Evolutionary conservation across 1,140 invertebrate genomes (phyloP), one percentile per base, ranked within the genome.

Genomic region (Drosophila simulans): DNA sequence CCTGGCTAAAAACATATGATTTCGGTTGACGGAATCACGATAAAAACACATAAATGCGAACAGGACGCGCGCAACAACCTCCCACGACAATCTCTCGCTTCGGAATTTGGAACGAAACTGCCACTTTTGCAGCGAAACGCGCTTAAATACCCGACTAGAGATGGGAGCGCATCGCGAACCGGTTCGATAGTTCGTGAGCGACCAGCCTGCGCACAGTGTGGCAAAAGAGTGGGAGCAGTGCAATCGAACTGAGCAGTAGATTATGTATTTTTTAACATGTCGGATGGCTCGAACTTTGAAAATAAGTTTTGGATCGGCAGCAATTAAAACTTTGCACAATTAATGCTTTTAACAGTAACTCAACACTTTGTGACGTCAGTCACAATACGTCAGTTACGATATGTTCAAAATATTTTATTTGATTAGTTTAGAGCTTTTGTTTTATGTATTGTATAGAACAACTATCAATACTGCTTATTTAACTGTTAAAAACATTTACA

Each of bases 1-100:
- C 22, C 57, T 55, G 25, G 37, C 22, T 59, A 34, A 42, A 56
- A 62, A 63, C 59, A 63, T 20, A 63, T 63, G 59, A 66, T 66
- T 66, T 37, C 25, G 57, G 22, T 35, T 43, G 31, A 37, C 59
- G 39, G 25, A 60, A 63, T 63, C 54, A 59, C 59, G 54, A 63
- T 37, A 69, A 45, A 68, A 69, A 54, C 63, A 69, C 46, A n/a
- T 35, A 68, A 52, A 27, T 22, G 5, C 64, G 60, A 43, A 25
- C 31, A 35, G 43, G 62, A 17, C 46, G 64, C 46, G 64, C 64
- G 45, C 43, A 62, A 17, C 12, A 40, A 25, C 17, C 11, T 11
- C 53, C 43, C 15, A 15, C 49, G 12, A 25, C 45, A 58, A 48
- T 12, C 43, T n/a, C n/a, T n/a, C 20, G 43, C 17, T 27, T 35